Evolutionary conservation across 2,888 invertebrate species (phyloP).

Genomic region (Cyclophora albipunctata): DNA sequence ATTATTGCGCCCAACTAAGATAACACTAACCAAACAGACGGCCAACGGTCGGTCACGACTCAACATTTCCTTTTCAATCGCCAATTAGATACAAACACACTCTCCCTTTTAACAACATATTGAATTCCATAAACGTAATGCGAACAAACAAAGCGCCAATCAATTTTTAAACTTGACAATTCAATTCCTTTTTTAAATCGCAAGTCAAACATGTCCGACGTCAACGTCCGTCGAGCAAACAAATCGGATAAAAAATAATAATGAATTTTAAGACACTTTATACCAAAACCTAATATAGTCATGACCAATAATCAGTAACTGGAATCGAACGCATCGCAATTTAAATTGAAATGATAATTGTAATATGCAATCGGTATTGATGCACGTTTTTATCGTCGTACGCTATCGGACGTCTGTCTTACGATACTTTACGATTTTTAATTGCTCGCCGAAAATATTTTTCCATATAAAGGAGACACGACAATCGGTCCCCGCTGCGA

Average conservation of each 20-base stretch:
- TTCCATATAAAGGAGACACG: background rate
- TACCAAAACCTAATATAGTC: constrained; percentile 15
- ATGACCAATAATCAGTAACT: constrained; percentile 19
- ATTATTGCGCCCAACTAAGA: too few species aligned
- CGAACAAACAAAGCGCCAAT: constrained; percentile 17
- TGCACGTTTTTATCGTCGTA: constrained; percentile 16
- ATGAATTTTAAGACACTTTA: constrained; percentile 15
- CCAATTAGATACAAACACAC: constrained; percentile 1
- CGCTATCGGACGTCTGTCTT: constrained; percentile 1
- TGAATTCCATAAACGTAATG: constrained; percentile 19
- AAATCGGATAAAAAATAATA: constrained; percentile 7
- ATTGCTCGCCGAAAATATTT: constrained; percentile 2
- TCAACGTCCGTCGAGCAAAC: constrained; percentile 4
- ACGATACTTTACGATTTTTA: constrained; percentile 11
- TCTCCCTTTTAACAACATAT: constrained; percentile 18
- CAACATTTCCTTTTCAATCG: too few species aligned
- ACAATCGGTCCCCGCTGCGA: too few species aligned
- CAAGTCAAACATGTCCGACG: constrained; percentile 17
- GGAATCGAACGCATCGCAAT: constrained; percentile 20
- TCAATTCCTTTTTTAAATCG: constrained; percentile 22
- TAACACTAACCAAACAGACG: too few species aligned
- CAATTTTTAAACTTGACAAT: constrained; percentile 19
- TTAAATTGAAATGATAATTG: constrained; percentile 23
- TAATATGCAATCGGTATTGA: constrained; percentile 15
- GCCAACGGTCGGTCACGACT: too few species aligned